A percentile compares a stretch with the other conserved stretches of the same genome.
phyloP scores from a whole-genome alignment of 1,140 invertebrate genomes.

The Macrocentrus cingulum region DNA sequence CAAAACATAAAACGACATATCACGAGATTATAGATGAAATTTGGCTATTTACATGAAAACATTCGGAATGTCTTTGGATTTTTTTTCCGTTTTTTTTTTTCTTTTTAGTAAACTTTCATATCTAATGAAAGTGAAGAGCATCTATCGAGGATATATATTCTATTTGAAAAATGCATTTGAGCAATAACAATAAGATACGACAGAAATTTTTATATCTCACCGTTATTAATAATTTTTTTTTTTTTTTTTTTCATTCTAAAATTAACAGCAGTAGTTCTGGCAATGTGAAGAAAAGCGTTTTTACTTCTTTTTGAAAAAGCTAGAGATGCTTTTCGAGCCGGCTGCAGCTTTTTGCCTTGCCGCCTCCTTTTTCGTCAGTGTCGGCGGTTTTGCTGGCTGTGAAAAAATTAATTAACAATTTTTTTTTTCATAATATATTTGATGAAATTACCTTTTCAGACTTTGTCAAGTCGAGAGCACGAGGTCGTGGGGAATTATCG shows the following conservation, averaged over 20 bases:
- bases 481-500: constrained; percentile 38
- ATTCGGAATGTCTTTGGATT: neutral
- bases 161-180: constrained; percentile 8
- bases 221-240: constrained; percentile 3
- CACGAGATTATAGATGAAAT: constrained; percentile 15
- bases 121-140: no score
- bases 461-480: constrained; percentile 46
- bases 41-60: constrained; percentile 22
- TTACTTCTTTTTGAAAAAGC: constrained; percentile 68
- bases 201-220: neutral
- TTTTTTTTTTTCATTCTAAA: constrained; percentile 19
- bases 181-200: constrained; percentile 7
- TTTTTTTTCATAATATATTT: neutral
- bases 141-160: no score
- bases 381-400: constrained; percentile 53
- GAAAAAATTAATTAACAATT: constrained; percentile 22
- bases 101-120: neutral
- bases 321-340: constrained; percentile 73
- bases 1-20: constrained; percentile 20
- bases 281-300: no score
- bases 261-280: constrained; percentile 42
- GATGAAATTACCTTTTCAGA: constrained; percentile 46
- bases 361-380: constrained; percentile 68
- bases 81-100: neutral
- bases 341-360: constrained; percentile 71